Conservation (phyloP, 2,113 vertebrate genomes). For the Corydoras maculifer region DNA sequence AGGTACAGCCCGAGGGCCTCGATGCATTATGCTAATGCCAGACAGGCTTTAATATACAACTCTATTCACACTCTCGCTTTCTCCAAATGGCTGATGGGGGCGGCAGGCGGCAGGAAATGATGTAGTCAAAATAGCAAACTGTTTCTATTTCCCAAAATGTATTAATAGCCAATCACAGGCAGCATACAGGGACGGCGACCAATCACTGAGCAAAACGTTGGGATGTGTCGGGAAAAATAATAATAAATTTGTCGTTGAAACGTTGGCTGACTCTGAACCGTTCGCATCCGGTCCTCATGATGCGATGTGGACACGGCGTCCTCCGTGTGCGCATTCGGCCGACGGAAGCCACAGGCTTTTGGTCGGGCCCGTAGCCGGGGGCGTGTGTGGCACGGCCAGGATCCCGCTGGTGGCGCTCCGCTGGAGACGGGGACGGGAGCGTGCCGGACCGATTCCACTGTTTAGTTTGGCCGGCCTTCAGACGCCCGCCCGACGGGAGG, state of each 20-base stretch:
- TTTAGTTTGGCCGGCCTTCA: slow-evolving; percentile 95
- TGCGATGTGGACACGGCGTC: slow-evolving; percentile 31
- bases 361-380: slow-evolving; percentile 36
- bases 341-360: slow-evolving; percentile 46
- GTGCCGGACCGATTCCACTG: slow-evolving; percentile 80
- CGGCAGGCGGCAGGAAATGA: slow-evolving; percentile 35
- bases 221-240: neutral
- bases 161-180: no score
- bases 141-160: no score
- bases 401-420: slow-evolving; percentile 41
- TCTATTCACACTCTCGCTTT: slow-evolving; percentile 93
- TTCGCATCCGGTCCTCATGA: neutral
- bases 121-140: no score
- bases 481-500: no score
- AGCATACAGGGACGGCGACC: neutral
- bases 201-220: slow-evolving; percentile 2
- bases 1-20: slow-evolving; percentile 95
- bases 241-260: no score
- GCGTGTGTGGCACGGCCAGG: slow-evolving; percentile 47
- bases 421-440: slow-evolving; percentile 31
- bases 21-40: slow-evolving; percentile 99
- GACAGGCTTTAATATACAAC: slow-evolving; percentile 99
- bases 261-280: no score
- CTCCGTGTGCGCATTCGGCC: slow-evolving; percentile 41
- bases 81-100: slow-evolving; percentile 79